Conservation (phyloP, 2,888 invertebrate species). For the Limulus polyphemus region DNA sequence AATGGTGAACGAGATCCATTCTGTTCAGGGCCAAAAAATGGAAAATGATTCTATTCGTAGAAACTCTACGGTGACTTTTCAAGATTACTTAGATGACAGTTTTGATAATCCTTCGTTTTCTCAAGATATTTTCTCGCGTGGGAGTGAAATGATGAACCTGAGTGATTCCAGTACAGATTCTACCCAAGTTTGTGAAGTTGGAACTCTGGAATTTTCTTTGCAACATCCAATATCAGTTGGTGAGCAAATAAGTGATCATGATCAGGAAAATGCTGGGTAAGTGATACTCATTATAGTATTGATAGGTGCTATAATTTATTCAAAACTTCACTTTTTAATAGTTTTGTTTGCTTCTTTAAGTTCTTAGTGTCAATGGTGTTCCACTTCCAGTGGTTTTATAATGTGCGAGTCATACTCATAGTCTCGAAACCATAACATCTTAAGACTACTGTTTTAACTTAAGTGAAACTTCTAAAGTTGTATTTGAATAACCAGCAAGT, state of each 20-base stretch:
- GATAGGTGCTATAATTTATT: background rate
- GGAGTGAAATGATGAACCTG: conserved; percentile 4
- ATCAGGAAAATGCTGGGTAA: conserved; percentile 17
- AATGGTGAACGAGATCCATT: too few species aligned
- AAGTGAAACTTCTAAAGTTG: too few species aligned
- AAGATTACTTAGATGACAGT: conserved; percentile 12
- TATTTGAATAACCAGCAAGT: too few species aligned
- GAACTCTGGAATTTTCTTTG: too few species aligned
- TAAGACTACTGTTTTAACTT: too few species aligned
- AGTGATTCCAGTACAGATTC: background rate
- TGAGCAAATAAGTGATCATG: background rate
- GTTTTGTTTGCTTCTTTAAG: background rate
- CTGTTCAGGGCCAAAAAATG: too few species aligned
- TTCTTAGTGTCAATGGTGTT: background rate
- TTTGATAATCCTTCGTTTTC: conserved; percentile 10
- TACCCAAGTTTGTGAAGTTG: too few species aligned
- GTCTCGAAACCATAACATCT: too few species aligned
- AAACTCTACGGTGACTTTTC: conserved; percentile 6
- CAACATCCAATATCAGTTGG: too few species aligned
- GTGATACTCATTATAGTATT: background rate
- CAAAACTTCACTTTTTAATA: background rate
- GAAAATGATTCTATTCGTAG: too few species aligned
- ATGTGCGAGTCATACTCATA: too few species aligned
- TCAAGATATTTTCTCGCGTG: conserved; percentile 4
- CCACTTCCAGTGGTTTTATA: too few species aligned